phyloP scores from a whole-genome alignment of 2,113 vertebrate species.

The Neodontobutis hainanensis region DNA sequence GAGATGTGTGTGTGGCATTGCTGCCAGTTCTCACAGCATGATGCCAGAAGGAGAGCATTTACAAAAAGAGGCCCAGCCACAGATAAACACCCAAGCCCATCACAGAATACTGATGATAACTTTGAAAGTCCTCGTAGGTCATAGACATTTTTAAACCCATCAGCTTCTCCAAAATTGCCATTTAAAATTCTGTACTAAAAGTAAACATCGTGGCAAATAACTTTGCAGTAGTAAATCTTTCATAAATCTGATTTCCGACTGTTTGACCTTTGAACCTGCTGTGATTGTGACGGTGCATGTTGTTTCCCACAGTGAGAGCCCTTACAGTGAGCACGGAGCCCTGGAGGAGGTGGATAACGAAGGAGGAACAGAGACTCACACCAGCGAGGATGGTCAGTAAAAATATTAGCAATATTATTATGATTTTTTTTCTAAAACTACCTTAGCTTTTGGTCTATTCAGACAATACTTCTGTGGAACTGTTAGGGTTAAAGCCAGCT shows the following conservation, averaged over 20 bases:
- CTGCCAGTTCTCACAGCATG: slow-evolving; percentile 35
- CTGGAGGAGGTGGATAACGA: slow-evolving; percentile 95
- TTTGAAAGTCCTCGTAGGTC: slow-evolving; percentile 6
- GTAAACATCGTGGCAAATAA: neutral
- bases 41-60: slow-evolving; percentile 40
- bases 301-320: slow-evolving; percentile 86
- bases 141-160: neutral
- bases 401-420: neutral
- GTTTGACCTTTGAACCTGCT: slow-evolving; percentile 1
- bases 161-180: slow-evolving; percentile 1
- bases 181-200: neutral
- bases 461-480: neutral
- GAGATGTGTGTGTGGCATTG: slow-evolving; percentile 40
- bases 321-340: slow-evolving; percentile 92
- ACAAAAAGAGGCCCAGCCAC: slow-evolving; percentile 23
- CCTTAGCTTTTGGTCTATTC: neutral
- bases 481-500: slow-evolving; percentile 36
- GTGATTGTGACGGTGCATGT: slow-evolving; percentile 21
- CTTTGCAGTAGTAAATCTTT: neutral
- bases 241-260: neutral
- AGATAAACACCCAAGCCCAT: slow-evolving; percentile 16
- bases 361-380: slow-evolving; percentile 90
- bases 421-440: neutral
- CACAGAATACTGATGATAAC: slow-evolving; percentile 35
- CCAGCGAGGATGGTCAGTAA: slow-evolving; percentile 93